These are phyloP conservation scores for Uloborus plumipes DNA, from an alignment of 2,888 invertebrate species.

Conservation along the genomic window DNA sequence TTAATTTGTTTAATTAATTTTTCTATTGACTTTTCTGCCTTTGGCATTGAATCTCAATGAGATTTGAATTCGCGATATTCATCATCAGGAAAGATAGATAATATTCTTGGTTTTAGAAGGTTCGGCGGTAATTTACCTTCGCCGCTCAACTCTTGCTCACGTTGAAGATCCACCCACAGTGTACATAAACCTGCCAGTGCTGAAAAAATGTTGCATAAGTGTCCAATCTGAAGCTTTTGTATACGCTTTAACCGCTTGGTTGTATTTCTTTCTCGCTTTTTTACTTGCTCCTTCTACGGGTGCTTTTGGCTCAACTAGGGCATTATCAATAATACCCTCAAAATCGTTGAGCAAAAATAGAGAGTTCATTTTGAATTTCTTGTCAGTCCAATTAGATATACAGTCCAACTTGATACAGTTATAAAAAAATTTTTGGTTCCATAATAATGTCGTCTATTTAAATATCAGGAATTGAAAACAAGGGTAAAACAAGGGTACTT, in stretches of 20 bases:
- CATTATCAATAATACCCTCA: too few species aligned
- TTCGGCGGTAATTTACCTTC: slow-evolving; percentile 13
- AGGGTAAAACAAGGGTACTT: too few species aligned
- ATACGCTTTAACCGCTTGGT: slow-evolving; percentile 18
- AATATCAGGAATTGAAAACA: too few species aligned
- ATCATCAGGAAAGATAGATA: too few species aligned
- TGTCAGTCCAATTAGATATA: too few species aligned
- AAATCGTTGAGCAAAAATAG: too few species aligned
- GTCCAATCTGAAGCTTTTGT: slow-evolving; percentile 24
- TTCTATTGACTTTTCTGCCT: slow-evolving; percentile 12
- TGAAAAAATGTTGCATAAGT: slow-evolving; percentile 26
- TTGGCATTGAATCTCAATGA: slow-evolving; percentile 31
- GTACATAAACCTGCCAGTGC: slow-evolving; percentile 5
- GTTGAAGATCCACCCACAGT: slow-evolving; percentile 31
- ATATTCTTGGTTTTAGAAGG: slow-evolving; percentile 11
- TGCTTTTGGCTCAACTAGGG: too few species aligned
- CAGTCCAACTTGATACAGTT: too few species aligned
- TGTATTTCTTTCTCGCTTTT: slow-evolving; percentile 7
- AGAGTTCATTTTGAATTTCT: too few species aligned
- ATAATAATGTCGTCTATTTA: too few species aligned
- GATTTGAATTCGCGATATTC: slow-evolving; percentile 20
- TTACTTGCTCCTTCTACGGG: slow-evolving; percentile 4
- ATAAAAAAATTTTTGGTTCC: too few species aligned
- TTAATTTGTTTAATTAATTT: slow-evolving; percentile 11
- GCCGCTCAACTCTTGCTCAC: slow-evolving; percentile 10